A percentile compares a stretch with the other conserved stretches of the same genome.
phyloP scores from a whole-genome alignment of 2,113 vertebrate genomes.

The Ictalurus punctatus region DNA sequence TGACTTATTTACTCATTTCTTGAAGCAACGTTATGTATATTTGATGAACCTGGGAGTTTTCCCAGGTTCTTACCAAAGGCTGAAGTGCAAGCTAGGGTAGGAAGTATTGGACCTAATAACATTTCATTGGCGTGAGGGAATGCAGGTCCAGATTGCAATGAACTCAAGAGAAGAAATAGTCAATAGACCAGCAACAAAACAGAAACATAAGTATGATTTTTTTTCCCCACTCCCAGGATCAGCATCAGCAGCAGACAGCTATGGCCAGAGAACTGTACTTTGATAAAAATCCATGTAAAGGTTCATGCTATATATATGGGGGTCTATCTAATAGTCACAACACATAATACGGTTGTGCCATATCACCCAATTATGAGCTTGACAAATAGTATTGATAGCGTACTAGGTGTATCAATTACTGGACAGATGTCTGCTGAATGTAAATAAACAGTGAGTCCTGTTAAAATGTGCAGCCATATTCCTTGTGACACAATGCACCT shows the following conservation, averaged over 20 bases:
- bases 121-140: slow-evolving; percentile 32
- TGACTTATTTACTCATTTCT: slow-evolving; percentile 74
- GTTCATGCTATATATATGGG: neutral
- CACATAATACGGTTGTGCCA: slow-evolving; percentile 56
- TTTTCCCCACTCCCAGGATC: too few relatives aligned
- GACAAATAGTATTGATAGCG: slow-evolving; percentile 44
- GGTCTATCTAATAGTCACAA: neutral
- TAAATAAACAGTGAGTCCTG: slow-evolving; percentile 61
- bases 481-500: slow-evolving; percentile 60
- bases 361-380: slow-evolving; percentile 64
- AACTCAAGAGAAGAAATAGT: slow-evolving; percentile 39
- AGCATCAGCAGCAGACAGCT: slow-evolving; percentile 7
- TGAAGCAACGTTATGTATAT: slow-evolving; percentile 60
- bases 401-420: slow-evolving; percentile 64
- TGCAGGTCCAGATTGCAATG: slow-evolving; percentile 25
- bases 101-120: slow-evolving; percentile 45
- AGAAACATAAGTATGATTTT: slow-evolving; percentile 31
- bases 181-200: slow-evolving; percentile 46
- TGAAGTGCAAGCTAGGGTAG: slow-evolving; percentile 28
- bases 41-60: slow-evolving; percentile 68
- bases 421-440: slow-evolving; percentile 68
- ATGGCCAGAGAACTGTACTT: neutral
- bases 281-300: neutral
- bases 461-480: slow-evolving; percentile 66
- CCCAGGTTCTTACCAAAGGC: slow-evolving; percentile 64